Percentiles rank a stretch among this genome's conserved stretches.
phyloP scores from a whole-genome alignment of 2,113 vertebrate species.

The Mesitornis unicolor region DNA sequence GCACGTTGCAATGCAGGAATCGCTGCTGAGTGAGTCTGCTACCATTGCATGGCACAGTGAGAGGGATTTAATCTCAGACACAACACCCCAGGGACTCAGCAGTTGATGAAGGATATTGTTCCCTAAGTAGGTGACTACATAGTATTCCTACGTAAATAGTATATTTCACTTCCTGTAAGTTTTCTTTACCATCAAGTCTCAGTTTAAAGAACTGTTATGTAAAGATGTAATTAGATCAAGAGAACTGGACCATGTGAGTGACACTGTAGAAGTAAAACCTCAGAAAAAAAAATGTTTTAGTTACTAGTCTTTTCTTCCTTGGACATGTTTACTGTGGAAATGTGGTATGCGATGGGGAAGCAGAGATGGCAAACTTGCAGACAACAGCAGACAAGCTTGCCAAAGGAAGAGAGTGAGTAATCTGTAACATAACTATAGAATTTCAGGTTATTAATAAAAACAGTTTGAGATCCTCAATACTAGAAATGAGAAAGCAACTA shows the following conservation, averaged over 20 bases:
- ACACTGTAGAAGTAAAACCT: constrained; percentile 13
- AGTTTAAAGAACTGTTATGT: constrained; percentile 6
- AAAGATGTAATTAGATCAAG: neutral
- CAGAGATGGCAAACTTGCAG: neutral
- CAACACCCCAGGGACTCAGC: neutral
- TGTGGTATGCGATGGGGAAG: neutral
- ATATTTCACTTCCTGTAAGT: neutral
- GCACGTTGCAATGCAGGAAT: neutral
- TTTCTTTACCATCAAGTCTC: neutral
- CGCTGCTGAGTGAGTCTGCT: neutral
- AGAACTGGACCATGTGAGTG: neutral
- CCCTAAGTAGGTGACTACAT: neutral
- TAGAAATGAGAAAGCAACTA: neutral
- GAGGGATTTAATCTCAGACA: constrained; percentile 1
- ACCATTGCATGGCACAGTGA: neutral
- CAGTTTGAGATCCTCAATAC: neutral
- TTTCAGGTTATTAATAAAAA: neutral
- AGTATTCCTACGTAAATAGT: neutral
- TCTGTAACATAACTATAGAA: neutral
- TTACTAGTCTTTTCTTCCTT: neutral
- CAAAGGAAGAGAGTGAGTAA: neutral
- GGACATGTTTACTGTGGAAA: neutral
- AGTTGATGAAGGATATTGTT: neutral
- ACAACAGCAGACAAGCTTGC: neutral
- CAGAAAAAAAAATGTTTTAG: neutral